Conservation (phyloP, 2,888 invertebrate species). For the Drosophila pseudotalamancana region DNA sequence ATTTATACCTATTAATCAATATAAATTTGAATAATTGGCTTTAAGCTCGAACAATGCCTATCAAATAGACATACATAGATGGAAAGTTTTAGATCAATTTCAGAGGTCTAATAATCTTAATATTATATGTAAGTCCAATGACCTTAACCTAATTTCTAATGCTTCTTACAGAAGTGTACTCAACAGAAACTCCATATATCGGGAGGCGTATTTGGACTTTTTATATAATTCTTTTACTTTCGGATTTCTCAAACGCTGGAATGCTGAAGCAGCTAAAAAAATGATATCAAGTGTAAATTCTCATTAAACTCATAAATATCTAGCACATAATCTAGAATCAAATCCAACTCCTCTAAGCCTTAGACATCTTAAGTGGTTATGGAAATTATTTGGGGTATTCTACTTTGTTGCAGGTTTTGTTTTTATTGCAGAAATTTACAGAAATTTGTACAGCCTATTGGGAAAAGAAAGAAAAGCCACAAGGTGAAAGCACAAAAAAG, state of each 20-base stretch:
- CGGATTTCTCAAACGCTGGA: constrained; percentile 8
- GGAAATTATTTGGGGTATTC: not conserved
- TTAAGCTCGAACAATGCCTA: constrained; percentile 16
- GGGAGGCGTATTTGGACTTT: constrained; percentile 3
- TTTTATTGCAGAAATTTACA: constrained; percentile 10
- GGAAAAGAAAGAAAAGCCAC: not conserved
- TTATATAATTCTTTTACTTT: not conserved
- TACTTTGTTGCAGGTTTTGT: constrained; percentile 1
- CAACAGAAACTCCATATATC: constrained; percentile 16
- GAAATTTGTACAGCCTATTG: not conserved
- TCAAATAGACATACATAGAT: not conserved
- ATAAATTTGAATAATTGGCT: not conserved
- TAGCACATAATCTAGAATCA: not conserved
- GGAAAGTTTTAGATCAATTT: not conserved
- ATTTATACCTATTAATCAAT: not conserved
- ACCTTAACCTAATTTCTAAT: not conserved
- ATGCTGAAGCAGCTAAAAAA: not conserved
- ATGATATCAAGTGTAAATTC: not conserved
- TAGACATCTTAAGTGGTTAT: constrained; percentile 12
- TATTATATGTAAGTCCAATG: not conserved
- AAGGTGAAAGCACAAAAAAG: no score
- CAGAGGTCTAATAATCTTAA: not conserved
- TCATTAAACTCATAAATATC: not conserved
- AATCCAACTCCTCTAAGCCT: not conserved
- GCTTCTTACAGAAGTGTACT: not conserved